Base-by-base conservation (phyloP, 2,797 vertebrate genomes). In the Phalanger gymnotis region DNA sequence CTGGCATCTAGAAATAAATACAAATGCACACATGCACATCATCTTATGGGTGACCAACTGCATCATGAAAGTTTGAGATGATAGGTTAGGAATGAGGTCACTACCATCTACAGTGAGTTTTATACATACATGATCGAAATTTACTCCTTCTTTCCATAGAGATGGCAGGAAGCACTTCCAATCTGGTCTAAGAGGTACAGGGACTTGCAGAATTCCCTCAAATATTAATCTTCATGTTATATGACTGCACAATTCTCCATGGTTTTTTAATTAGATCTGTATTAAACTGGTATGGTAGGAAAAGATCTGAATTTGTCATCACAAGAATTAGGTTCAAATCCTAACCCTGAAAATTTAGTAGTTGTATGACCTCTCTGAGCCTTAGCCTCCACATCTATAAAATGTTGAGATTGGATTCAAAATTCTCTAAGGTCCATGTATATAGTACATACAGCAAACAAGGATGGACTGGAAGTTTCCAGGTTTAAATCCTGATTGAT, bases 1-100 rank as follows among this genome's bases (percentile, higher is more conserved):
- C 54, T 96, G 31, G 52, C 96, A 95, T 92, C 90, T 95, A 96
- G 97, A 97, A 47, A 93, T 7, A 94, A 94, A 97, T 0, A 97
- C 90, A 96, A 25, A 25, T 94, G 73, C 95, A 95, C 27, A 93
- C 4, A 10, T 90, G 56, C n/a, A 27, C 34, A 9, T 51, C 91
- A 28, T 61, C 91, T 94, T 95, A 51, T 58, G 55, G 9, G 53
- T 91, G 25, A 19, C 52, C 10, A 47, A 81, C 28, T 5, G 90
- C 6, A 96, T 81, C 30, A 11, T 30, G 66, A 40, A 90, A 92
- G 54, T 12, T 90, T 52, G 6, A n/a, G 40, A 28, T 61, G 11
- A 12, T 81, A 27, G 31, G 5, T 90, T 6, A 4, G 27, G 51
- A 94, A 94, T 52, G 7, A 1, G 4, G 51, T n/a, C 30, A 96